Conservation (phyloP, 2,888 invertebrate species). For the Drosophila atripex region DNA sequence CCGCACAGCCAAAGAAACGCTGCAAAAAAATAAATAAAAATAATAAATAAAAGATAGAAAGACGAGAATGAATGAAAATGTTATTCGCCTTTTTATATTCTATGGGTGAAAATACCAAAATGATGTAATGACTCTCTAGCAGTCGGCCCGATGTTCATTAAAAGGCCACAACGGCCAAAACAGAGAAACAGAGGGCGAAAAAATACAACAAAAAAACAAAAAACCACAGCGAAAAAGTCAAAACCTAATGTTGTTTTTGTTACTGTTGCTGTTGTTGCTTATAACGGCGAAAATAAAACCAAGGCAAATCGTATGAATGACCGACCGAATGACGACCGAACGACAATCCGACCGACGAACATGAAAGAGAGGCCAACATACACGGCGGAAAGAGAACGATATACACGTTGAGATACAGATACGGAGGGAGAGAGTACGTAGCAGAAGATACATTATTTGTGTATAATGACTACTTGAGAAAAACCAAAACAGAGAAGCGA, state of each 20-base stretch:
- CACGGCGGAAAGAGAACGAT: slow-evolving; percentile 10
- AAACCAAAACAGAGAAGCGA: slow-evolving; percentile 42
- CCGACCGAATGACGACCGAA: slow-evolving; percentile 50
- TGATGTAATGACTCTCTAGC: slow-evolving; percentile 64
- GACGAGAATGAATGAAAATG: slow-evolving; percentile 61
- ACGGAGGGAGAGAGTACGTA: slow-evolving; percentile 15
- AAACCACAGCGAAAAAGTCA: slow-evolving; percentile 39
- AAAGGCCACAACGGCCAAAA: slow-evolving; percentile 48
- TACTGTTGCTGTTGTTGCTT: slow-evolving; percentile 3
- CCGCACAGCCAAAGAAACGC: slow-evolving; percentile 75
- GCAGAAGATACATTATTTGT: slow-evolving; percentile 72
- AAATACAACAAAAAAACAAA: slow-evolving; percentile 8
- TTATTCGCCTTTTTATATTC: slow-evolving; percentile 52
- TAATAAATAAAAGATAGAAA: slow-evolving; percentile 6
- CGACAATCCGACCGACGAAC: slow-evolving; percentile 7
- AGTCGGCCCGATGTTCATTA: slow-evolving; percentile 60
- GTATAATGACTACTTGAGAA: slow-evolving; percentile 79
- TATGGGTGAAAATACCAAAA: slow-evolving; percentile 72
- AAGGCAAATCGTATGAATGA: slow-evolving; percentile 57
- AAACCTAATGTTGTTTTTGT: slow-evolving; percentile 22
- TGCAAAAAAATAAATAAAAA: slow-evolving; percentile 31
- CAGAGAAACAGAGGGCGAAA: slow-evolving; percentile 35
- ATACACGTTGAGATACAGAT: slow-evolving; percentile 6
- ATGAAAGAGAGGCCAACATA: slow-evolving; percentile 1
- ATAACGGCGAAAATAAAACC: slow-evolving; percentile 69